phyloP scores from a whole-genome alignment of 2,797 vertebrate species.

The Tragelaphus eurycerus region DNA sequence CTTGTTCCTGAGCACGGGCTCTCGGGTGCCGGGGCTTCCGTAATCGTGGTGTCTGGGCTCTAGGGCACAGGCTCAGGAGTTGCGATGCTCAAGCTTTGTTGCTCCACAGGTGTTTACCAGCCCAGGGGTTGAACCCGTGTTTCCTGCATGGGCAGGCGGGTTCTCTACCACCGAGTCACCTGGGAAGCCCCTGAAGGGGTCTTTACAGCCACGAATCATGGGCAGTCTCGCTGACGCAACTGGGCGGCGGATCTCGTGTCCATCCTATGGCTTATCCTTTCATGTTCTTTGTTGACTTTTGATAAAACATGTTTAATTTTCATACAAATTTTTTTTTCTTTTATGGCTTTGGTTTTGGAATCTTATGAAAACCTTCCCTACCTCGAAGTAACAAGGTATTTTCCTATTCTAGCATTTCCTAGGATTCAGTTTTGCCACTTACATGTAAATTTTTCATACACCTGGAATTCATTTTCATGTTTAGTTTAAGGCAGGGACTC shows the following conservation, averaged over 20 bases:
- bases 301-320: not conserved
- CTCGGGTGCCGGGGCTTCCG: fast-evolving
- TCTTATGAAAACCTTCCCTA: not conserved
- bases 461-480: not conserved
- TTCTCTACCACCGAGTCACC: not conserved
- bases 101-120: not conserved
- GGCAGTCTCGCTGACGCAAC: not conserved
- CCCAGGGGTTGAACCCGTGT: not conserved
- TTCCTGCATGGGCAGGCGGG: not conserved
- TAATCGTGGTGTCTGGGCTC: not conserved
- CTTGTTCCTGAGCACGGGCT: not conserved
- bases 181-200: not conserved
- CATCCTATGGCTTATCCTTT: not conserved
- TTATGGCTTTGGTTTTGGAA: not conserved
- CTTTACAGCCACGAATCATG: fast-evolving
- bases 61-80: fast-evolving
- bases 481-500: not conserved
- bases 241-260: not conserved
- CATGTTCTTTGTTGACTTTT: not conserved
- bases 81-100: not conserved
- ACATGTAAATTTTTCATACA: not conserved
- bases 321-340: not conserved
- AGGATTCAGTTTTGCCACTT: not conserved
- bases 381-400: not conserved
- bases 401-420: not conserved